A percentile compares a stretch with the other conserved stretches of the same genome.
phyloP scores from a whole-genome alignment of 2,888 invertebrate genomes.

The Taphrorychus bicolor region DNA sequence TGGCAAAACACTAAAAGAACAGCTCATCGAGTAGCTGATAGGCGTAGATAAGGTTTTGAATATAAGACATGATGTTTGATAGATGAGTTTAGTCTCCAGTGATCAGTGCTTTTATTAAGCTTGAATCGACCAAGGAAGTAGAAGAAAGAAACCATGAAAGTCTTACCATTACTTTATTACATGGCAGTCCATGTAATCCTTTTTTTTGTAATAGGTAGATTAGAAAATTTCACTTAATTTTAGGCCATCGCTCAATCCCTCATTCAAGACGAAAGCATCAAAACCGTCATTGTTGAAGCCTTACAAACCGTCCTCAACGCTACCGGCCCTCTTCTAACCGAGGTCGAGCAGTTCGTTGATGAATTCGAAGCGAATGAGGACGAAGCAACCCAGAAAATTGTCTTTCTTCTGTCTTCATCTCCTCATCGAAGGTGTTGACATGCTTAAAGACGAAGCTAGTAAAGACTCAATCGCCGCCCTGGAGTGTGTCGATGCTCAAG shows the following conservation, averaged over 20 bases:
- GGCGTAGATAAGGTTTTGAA: too few relatives aligned
- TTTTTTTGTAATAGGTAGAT: too few relatives aligned
- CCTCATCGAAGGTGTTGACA: not conserved
- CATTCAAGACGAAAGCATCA: conserved; percentile 4
- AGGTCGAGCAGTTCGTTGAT: not conserved
- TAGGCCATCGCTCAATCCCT: conserved; percentile 11
- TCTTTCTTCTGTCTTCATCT: not conserved
- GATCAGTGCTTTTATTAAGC: too few relatives aligned
- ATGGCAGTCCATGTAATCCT: too few relatives aligned
- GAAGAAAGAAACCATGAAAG: too few relatives aligned
- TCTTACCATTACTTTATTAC: too few relatives aligned
- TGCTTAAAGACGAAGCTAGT: conserved; percentile 5
- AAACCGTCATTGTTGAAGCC: not conserved
- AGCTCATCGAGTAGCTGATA: too few relatives aligned
- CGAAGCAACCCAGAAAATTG: not conserved
- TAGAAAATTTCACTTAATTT: too few relatives aligned
- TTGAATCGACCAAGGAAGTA: too few relatives aligned
- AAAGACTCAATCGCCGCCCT: conserved; percentile 8
- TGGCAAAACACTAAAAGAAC: too few relatives aligned
- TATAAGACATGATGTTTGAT: too few relatives aligned
- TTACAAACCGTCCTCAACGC: not conserved
- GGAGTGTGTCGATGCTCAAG: conserved; percentile 7
- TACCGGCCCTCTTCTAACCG: not conserved
- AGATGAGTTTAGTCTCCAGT: too few relatives aligned
- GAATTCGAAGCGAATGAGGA: not conserved